Evolutionary conservation across 2,113 vertebrate genomes (phyloP).

Genomic region (Neodon shergylaensis): DNA sequence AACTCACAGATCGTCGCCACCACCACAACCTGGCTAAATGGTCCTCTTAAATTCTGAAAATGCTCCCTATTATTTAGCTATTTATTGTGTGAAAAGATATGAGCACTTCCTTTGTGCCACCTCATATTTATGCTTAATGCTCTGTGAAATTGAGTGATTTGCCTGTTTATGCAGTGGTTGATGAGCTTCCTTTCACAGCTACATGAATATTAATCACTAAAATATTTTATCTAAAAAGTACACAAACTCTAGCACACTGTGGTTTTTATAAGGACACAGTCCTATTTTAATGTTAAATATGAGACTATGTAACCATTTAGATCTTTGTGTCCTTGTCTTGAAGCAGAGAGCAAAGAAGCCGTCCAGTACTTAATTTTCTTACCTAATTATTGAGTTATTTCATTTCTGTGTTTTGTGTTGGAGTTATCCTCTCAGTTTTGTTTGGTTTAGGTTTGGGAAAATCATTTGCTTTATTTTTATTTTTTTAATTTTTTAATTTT

Average conservation of each 20-base stretch:
- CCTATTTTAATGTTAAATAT: slow-evolving; percentile 31
- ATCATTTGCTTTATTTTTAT: background rate
- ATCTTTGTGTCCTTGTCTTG: background rate
- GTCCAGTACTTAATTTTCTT: slow-evolving; percentile 25
- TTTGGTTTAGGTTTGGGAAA: background rate
- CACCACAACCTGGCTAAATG: background rate
- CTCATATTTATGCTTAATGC: background rate
- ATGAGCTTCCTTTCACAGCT: slow-evolving; percentile 51
- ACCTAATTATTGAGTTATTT: slow-evolving; percentile 23
- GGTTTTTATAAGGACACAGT: background rate
- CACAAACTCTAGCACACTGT: background rate
- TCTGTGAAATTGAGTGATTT: slow-evolving; percentile 27
- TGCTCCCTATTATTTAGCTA: slow-evolving; percentile 41
- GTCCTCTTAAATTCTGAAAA: slow-evolving; percentile 51
- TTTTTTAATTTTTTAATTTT: no score
- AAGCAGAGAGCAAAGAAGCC: background rate
- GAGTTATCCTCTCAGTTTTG: background rate
- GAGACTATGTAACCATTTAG: background rate
- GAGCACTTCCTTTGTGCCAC: background rate
- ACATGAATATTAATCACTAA: background rate
- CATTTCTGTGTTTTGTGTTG: slow-evolving; percentile 8
- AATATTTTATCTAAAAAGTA: slow-evolving; percentile 45
- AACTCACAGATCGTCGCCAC: background rate
- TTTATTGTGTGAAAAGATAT: background rate
- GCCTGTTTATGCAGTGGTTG: background rate